Conservation (phyloP, 2,797 vertebrate species). For the Merluccius polli region DNA sequence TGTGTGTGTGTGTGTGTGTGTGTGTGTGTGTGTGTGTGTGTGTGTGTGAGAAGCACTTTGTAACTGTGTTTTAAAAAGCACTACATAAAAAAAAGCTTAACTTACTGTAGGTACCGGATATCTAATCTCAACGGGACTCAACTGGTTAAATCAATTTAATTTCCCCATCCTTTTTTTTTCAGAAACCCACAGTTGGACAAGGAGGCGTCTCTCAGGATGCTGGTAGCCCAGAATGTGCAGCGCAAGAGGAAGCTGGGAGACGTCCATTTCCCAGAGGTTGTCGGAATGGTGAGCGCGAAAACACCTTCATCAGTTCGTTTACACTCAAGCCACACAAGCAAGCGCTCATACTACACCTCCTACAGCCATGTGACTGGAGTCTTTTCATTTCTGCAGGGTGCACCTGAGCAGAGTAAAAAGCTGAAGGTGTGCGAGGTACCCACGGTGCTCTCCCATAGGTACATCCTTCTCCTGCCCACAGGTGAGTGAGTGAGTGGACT, state of each 20-base stretch:
- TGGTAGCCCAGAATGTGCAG: slow-evolving; percentile 84
- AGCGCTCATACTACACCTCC: neutral
- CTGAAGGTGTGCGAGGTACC: slow-evolving; percentile 78
- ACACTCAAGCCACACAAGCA: neutral
- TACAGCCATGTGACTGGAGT: neutral
- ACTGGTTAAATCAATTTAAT: neutral
- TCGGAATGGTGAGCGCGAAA: slow-evolving; percentile 80
- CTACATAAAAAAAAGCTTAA: too few species aligned
- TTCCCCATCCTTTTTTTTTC: slow-evolving; percentile 4
- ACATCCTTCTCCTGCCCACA: slow-evolving; percentile 88
- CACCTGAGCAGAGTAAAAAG: slow-evolving; percentile 82
- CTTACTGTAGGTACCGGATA: too few species aligned
- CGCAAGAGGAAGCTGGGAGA: slow-evolving; percentile 92
- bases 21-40: too few species aligned
- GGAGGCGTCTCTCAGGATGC: slow-evolving; percentile 79
- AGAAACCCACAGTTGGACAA: slow-evolving; percentile 78
- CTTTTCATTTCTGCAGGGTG: slow-evolving; percentile 63
- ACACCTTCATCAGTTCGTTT: neutral
- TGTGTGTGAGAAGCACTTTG: too few species aligned
- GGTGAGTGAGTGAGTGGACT: slow-evolving; percentile 68
- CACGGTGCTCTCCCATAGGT: slow-evolving; percentile 73
- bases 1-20: too few species aligned
- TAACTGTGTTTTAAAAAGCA: too few species aligned
- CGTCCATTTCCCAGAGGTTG: slow-evolving; percentile 71
- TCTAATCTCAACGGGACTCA: neutral